Evolutionary conservation across 2,888 invertebrate genomes (phyloP), one percentile per base, ranked within the genome.

Genomic region (Herminia tarsipennalis): DNA sequence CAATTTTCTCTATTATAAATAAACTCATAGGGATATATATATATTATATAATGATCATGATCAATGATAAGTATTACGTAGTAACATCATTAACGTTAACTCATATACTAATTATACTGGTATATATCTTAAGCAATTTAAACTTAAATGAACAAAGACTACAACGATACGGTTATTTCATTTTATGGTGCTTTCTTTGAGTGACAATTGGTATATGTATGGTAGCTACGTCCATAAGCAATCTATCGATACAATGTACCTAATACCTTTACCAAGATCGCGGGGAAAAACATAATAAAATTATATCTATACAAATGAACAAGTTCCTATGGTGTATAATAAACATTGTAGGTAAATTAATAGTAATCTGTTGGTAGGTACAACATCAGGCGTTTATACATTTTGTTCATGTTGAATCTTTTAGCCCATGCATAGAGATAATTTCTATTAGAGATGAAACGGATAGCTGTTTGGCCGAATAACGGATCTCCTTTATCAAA

Each of bases 141-240:
- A 29, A 12, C 9, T 17, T 18, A 17, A 42, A 29, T 24, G 16
- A 42, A n/a, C 32, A 21, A 18, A 17, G 40, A 9, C 24, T 46
- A 56, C 29, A 17, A 24, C 48, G 66, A 41, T 13, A 57, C 30
- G 57, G 44, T 54, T 45, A 61, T 63, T 66, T 41, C 9, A 46
- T 53, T 48, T 46, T 37, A 53, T 32, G 29, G 36, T 32, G 32
- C 14, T 33, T 12, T 20, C 10, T 34, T 42, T 28, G 30, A 51
- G 30, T 60, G 42, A 47, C 42, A 45, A 53, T 56, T 47, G 49
- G 27, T 46, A 16, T 20, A 47, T 17, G 21, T 24, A 32, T 29
- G 14, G 4, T n/a, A 9, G 16, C 2, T 13, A 16, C 16, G 12
- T 12, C 2, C 13, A 8, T 27, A 10, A 5, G 5, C 10, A n/a